A percentile compares a stretch with the other conserved stretches of the same genome.
Evolutionary conservation across 2,113 vertebrate species (phyloP).

Genomic region (Coptodon bakossiorum): DNA sequence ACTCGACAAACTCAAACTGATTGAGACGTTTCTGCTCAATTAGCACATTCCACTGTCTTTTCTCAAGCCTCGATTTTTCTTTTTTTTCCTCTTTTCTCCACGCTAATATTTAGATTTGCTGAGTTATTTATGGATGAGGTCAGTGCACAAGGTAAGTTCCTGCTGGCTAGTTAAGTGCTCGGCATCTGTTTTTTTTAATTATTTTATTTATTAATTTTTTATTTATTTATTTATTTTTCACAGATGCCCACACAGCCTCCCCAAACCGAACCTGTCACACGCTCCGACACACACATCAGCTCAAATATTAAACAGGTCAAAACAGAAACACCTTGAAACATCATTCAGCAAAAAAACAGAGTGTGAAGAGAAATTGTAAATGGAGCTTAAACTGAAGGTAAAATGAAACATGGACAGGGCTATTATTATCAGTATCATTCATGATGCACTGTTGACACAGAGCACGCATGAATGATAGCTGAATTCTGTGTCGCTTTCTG

Average conservation of each 20-base stretch:
- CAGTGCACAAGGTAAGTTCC: background rate
- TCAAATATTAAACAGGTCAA: conserved; percentile 41
- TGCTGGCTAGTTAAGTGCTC: conserved; percentile 10
- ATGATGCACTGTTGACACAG: background rate
- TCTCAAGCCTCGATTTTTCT: background rate
- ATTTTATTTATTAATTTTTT: accelerated
- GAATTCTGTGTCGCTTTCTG: background rate
- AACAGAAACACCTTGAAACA: conserved; percentile 16
- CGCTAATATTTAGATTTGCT: conserved; percentile 24
- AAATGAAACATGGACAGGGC: background rate
- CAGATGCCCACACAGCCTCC: background rate
- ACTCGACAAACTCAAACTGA: background rate
- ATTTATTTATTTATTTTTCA: background rate
- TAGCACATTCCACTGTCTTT: conserved; percentile 11
- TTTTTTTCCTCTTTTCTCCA: background rate
- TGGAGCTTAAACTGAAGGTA: background rate
- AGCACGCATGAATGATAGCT: background rate
- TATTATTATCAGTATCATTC: background rate
- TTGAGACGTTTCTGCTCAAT: conserved; percentile 25
- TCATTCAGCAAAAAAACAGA: background rate
- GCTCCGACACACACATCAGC: conserved; percentile 10
- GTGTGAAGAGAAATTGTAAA: background rate
- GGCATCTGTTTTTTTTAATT: background rate
- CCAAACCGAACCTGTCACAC: conserved; percentile 1
- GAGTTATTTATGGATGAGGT: conserved; percentile 38